Conservation (phyloP, 2,113 vertebrate species). For the Oncorhynchus clarkii region DNA sequence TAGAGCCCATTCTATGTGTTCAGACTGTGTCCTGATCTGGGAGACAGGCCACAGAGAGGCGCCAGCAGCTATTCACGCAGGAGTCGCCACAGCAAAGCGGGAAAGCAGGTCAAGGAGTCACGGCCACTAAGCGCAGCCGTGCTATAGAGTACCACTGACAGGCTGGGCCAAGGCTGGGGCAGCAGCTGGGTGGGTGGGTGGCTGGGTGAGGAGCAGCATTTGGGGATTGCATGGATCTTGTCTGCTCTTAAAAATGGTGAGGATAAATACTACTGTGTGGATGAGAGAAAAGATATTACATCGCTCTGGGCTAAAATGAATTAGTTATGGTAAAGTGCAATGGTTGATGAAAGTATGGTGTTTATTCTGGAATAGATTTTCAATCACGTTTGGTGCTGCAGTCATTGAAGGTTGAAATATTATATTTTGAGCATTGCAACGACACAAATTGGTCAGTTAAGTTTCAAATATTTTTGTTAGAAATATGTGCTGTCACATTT, state of each 20-base stretch:
- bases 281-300: slow-evolving; percentile 11
- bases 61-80: slow-evolving; percentile 71
- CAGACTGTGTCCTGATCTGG: slow-evolving; percentile 65
- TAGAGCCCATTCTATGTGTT: slow-evolving; percentile 45
- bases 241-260: slow-evolving; percentile 29
- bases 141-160: slow-evolving; percentile 71
- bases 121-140: slow-evolving; percentile 68
- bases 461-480: slow-evolving; percentile 14
- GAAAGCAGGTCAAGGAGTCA: slow-evolving; percentile 75
- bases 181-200: slow-evolving; percentile 54
- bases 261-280: slow-evolving; percentile 31
- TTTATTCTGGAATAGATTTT: neutral
- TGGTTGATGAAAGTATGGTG: neutral
- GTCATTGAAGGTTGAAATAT: neutral
- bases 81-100: slow-evolving; percentile 38
- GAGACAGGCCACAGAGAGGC: slow-evolving; percentile 64
- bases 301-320: neutral
- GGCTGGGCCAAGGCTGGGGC: slow-evolving; percentile 53
- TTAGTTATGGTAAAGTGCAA: neutral
- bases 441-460: neutral
- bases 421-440: neutral
- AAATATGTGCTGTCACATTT: slow-evolving; percentile 34
- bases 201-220: slow-evolving; percentile 27
- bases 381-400: neutral
- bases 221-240: slow-evolving; percentile 27